Conservation (phyloP, 2,113 vertebrate genomes). For the Python bivittatus region DNA sequence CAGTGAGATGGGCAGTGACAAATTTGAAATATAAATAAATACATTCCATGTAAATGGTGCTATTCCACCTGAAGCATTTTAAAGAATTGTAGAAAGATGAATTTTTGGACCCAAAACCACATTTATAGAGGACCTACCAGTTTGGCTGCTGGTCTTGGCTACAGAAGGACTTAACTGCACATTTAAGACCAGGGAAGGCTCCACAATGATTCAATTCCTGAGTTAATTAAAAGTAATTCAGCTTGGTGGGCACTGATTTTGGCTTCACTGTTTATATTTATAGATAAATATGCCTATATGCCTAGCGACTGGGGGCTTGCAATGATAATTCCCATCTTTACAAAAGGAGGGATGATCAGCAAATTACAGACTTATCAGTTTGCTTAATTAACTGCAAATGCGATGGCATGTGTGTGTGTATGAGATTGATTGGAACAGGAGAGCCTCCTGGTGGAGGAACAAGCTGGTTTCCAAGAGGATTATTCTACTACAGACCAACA, state of each 20-base stretch:
- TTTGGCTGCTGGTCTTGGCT: not conserved
- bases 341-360: not conserved
- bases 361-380: not conserved
- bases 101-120: not conserved
- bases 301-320: not conserved
- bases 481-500: not conserved
- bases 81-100: not conserved
- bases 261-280: not conserved
- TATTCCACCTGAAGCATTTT: not conserved
- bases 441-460: not conserved
- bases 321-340: not conserved
- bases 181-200: not conserved
- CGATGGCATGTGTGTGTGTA: not conserved
- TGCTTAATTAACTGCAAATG: not conserved
- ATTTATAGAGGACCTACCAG: not conserved
- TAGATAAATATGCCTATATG: not conserved
- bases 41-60: not conserved
- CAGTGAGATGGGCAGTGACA: no score
- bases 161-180: not conserved
- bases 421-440: not conserved
- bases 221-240: not conserved
- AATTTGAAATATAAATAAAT: no score
- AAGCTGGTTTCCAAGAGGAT: not conserved
- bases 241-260: not conserved
- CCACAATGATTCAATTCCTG: not conserved